Base-by-base conservation (phyloP, 1,140 invertebrate genomes). In the Drosophila bocki region DNA sequence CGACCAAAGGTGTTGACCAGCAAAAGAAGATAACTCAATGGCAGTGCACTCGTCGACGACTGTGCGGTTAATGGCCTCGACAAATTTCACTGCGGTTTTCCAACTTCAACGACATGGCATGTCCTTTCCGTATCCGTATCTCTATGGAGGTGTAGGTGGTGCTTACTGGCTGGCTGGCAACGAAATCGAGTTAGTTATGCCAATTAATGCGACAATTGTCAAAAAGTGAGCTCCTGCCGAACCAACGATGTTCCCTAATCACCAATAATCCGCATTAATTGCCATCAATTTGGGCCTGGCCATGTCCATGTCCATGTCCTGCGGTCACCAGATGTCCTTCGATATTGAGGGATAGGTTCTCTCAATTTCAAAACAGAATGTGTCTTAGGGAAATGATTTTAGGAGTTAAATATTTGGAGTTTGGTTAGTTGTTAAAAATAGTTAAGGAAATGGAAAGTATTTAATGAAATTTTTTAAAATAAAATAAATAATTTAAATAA, bases 111-210 rank as follows among this genome's bases (percentile, higher is more conserved):
- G 57, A 32, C 35, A 7, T 67, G 62, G 51, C 50, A 9, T 44
- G 56, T 19, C 61, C 8, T 53, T 32, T 59, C 51, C 37, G 58
- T 56, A 75, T 81, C 64, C 62, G 22, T 50, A 35, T 61, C 59
- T 19, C 19, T 26, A 37, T 35, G n/a, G 15, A 7, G 11, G 4
- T 50, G 48, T 35, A 7, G 50, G 1, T 54, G 51, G 26, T 68
- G 22, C 48, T 45, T 35, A 29, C n/a, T 35, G 3, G 13, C 7
- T n/a, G 5, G 51, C 17, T 15, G 58, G 44, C 65, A n/a, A 59
- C 93, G 97, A 97, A 80, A 91, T 96, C 93, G 68, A 96, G 96
- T 86, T 94, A 93, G 80, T 92, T 75, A 76, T 75, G 87, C 80
- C 71, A 82, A 87, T 91, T 81, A 87, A 81, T 81, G 77, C 44